Evolutionary conservation across 2,888 invertebrate species (phyloP).

Genomic region (Drosophila hamatofila): DNA sequence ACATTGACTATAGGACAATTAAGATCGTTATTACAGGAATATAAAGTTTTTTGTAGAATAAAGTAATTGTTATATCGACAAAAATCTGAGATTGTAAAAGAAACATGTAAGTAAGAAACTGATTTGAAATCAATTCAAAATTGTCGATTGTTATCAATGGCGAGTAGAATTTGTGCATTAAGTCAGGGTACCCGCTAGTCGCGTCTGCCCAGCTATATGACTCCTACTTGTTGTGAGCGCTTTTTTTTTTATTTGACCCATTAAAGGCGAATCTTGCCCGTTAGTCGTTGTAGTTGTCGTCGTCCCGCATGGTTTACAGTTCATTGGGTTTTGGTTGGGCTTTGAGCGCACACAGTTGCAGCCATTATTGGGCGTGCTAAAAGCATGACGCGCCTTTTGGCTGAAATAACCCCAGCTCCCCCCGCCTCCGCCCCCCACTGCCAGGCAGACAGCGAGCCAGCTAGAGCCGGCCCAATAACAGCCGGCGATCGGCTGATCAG

Average conservation of each 20-base stretch:
- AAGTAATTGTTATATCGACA: no score
- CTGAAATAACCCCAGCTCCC: constrained; percentile 10
- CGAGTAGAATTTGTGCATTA: background rate
- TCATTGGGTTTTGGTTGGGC: constrained; percentile 57
- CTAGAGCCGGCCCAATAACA: constrained; percentile 12
- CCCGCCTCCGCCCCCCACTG: background rate
- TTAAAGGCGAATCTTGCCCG: constrained; percentile 50
- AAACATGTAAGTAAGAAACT: no score
- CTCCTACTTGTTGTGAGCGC: constrained; percentile 2
- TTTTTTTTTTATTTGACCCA: constrained; percentile 69
- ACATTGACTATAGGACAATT: no score
- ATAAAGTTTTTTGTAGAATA: no score
- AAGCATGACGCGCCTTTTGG: constrained; percentile 46
- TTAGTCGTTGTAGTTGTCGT: constrained; percentile 35
- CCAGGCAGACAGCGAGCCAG: background rate
- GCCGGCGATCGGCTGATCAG: constrained; percentile 56
- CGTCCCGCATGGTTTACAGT: constrained; percentile 64
- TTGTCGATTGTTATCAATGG: background rate
- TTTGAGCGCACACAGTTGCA: constrained; percentile 1
- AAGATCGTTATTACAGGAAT: no score
- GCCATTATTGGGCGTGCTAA: constrained; percentile 32
- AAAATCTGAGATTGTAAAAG: no score
- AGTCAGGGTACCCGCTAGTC: background rate
- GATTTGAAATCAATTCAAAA: background rate
- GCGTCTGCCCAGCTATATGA: background rate